A percentile compares a stretch with the other conserved stretches of the same genome.
Evolutionary conservation across 35 echinoderm and acorn worm genomes (phyloP).

Genomic region (Holothuria glaberrima): DNA sequence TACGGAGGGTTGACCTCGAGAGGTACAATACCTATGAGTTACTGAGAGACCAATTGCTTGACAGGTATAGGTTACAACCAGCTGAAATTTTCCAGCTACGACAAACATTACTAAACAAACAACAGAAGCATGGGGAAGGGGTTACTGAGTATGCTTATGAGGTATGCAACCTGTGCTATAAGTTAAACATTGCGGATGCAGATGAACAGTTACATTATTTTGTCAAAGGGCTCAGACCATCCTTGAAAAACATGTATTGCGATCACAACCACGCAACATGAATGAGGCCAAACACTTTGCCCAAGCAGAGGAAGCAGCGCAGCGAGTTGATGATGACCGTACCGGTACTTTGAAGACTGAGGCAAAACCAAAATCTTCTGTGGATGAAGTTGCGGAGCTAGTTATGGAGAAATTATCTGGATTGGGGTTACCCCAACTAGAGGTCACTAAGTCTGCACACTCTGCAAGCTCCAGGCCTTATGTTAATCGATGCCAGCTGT

Average conservation of each 20-base stretch:
- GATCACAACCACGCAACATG: constrained; percentile 13
- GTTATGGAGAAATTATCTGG: neutral
- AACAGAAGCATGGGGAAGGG: neutral
- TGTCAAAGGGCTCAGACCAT: no score
- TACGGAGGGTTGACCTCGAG: neutral
- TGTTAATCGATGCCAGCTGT: constrained; percentile 17
- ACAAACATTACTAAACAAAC: constrained; percentile 6
- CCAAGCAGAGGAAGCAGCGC: no score
- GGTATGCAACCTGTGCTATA: no score
- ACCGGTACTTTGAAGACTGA: neutral
- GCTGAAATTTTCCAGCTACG: no score
- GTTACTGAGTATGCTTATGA: constrained; percentile 21
- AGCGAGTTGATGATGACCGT: no score
- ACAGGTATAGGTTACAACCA: no score
- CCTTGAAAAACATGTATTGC: constrained; percentile 19
- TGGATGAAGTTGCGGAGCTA: constrained; percentile 18
- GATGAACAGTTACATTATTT: no score
- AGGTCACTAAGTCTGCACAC: neutral
- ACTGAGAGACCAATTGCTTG: no score
- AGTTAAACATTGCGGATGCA: no score
- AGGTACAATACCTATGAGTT: no score
- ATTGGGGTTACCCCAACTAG: neutral
- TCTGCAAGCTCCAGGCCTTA: no score
- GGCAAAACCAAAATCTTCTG: neutral
- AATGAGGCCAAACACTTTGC: neutral